Percentiles rank a stretch among this genome's conserved stretches.
Conservation (phyloP, 2,797 vertebrate species). For the Chloroceryle amazona region DNA sequence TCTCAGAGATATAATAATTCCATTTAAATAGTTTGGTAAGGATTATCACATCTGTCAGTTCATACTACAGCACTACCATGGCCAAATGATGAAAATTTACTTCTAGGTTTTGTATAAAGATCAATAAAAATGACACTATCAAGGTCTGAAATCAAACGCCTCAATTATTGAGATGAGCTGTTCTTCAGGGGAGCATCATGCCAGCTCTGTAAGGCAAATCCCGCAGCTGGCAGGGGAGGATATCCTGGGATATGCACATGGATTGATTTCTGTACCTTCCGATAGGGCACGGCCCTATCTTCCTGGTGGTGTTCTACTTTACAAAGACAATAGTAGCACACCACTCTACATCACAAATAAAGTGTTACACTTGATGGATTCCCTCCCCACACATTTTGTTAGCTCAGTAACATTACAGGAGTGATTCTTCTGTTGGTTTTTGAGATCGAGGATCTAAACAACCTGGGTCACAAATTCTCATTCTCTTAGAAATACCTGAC, state of each 20-base stretch:
- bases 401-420: neutral
- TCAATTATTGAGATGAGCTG: neutral
- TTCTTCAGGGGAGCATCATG: neutral
- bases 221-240: neutral
- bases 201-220: neutral
- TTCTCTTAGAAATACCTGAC: neutral
- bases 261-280: neutral
- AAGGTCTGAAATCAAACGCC: neutral
- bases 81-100: neutral
- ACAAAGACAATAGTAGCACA: neutral
- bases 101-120: neutral
- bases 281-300: neutral
- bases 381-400: neutral
- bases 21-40: neutral
- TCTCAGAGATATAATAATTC: neutral
- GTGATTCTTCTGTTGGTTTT: neutral
- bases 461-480: neutral
- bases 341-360: neutral
- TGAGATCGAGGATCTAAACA: neutral
- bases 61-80: neutral
- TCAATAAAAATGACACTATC: conserved; percentile 57
- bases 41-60: neutral
- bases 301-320: neutral
- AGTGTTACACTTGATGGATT: neutral
- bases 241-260: neutral